These are phyloP conservation scores for Erebia palarica DNA, from an alignment of 2,888 invertebrate species.

Conservation along the genomic window DNA sequence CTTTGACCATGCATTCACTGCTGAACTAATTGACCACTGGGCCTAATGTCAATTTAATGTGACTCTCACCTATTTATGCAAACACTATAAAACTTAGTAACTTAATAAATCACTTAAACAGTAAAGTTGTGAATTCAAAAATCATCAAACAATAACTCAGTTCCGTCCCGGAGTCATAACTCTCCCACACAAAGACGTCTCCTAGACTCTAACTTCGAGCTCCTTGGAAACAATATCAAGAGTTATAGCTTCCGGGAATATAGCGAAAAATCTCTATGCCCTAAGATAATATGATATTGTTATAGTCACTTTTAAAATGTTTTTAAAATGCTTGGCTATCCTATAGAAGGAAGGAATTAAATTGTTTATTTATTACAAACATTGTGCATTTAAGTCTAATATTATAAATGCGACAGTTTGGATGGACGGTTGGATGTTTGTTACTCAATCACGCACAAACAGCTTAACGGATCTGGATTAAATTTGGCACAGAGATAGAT, in stretches of 20 bases:
- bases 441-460: too few relatives aligned
- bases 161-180: conserved; percentile 59
- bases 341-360: too few relatives aligned
- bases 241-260: conserved; percentile 59
- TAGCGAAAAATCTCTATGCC: conserved; percentile 22
- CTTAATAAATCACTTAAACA: conserved; percentile 17
- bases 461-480: too few relatives aligned
- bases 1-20: too few relatives aligned
- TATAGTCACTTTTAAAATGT: conserved; percentile 8
- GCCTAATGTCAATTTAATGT: too few relatives aligned
- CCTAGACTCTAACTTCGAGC: conserved; percentile 51
- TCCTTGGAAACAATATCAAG: conserved; percentile 66
- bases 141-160: conserved; percentile 62
- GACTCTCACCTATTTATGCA: neutral
- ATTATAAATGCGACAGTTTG: too few relatives aligned
- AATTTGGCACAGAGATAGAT: too few relatives aligned
- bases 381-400: neutral
- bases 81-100: conserved; percentile 11
- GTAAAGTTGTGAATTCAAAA: conserved; percentile 42
- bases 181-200: conserved; percentile 58
- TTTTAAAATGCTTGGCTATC: too few relatives aligned
- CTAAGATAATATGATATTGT: neutral
- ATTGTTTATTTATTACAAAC: too few relatives aligned
- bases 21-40: too few relatives aligned
- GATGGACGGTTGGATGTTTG: too few relatives aligned